These are phyloP conservation scores for Otus scops DNA, from an alignment of 2,797 vertebrate genomes.

Conservation along the genomic window DNA sequence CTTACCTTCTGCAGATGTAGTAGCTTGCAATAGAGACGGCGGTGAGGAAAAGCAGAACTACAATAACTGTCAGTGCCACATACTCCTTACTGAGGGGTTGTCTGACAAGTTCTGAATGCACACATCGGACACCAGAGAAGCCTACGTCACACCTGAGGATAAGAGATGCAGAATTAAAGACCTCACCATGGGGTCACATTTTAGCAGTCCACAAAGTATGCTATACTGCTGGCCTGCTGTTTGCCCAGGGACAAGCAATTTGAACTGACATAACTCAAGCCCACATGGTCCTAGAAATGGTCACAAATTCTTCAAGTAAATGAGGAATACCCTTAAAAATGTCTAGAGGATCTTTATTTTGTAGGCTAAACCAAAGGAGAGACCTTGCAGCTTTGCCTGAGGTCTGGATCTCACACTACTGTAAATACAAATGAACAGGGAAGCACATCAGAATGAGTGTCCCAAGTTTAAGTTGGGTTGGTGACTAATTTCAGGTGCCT, in stretches of 20 bases:
- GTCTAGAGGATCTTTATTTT: background rate
- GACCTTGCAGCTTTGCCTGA: background rate
- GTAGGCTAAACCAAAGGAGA: background rate
- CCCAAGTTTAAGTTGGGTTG: background rate
- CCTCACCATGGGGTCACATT: fast-evolving
- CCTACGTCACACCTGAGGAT: constrained; percentile 73
- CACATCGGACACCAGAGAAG: constrained; percentile 74
- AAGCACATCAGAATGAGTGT: background rate
- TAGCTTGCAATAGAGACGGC: constrained; percentile 52
- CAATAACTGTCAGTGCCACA: constrained; percentile 70
- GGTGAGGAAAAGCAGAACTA: constrained; percentile 59
- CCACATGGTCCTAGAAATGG: fast-evolving
- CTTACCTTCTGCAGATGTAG: constrained; percentile 77
- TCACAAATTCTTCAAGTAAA: background rate
- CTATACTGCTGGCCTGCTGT: background rate
- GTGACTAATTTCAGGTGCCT: background rate
- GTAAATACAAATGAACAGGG: background rate
- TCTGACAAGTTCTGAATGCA: constrained; percentile 71
- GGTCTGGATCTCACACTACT: background rate
- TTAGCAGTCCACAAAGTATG: background rate
- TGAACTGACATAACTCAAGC: background rate
- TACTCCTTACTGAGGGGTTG: constrained; percentile 77
- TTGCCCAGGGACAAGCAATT: background rate
- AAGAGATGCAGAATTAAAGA: background rate
- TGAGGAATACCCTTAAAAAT: background rate